Percentiles rank a stretch among this genome's conserved stretches.
Conservation (phyloP, 2,113 vertebrate species). For the Amphilophus citrinellus region DNA sequence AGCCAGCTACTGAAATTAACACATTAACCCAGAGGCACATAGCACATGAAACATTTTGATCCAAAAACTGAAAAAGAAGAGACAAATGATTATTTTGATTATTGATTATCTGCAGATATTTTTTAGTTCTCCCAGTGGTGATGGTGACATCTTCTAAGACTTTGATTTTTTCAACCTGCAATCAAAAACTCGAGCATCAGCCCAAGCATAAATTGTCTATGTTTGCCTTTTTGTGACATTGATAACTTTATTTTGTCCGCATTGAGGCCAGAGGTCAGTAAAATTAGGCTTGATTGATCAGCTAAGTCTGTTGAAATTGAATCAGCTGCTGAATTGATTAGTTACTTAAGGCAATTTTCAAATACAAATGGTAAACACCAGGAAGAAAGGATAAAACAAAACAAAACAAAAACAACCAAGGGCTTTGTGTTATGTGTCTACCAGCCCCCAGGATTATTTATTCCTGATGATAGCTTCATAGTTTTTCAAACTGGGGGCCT, state of each 20-base stretch:
- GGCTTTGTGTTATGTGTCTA: neutral
- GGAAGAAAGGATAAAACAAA: neutral
- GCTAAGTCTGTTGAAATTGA: neutral
- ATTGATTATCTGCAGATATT: neutral
- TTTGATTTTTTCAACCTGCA: neutral
- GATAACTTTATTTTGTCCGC: neutral
- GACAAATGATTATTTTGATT: neutral
- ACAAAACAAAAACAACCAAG: too few relatives aligned
- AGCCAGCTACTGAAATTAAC: conserved; percentile 1
- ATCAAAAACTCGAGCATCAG: too few relatives aligned
- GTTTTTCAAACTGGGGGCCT: neutral
- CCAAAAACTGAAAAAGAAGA: neutral
- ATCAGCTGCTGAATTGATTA: conserved; percentile 1
- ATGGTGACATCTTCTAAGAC: neutral
- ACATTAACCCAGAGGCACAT: neutral
- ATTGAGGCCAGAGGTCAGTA: neutral
- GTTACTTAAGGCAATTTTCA: neutral
- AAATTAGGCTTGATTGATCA: neutral
- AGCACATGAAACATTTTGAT: neutral
- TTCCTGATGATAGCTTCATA: neutral
- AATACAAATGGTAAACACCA: neutral
- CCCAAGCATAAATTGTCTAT: too few relatives aligned
- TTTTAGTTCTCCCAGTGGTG: neutral
- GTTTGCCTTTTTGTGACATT: neutral
- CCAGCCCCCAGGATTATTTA: neutral